A percentile compares a stretch with the other conserved stretches of the same genome.
These are phyloP conservation scores for Beroe ovata DNA, from an alignment of 37 sponge, comb jelly and placozoan species.

Conservation along the genomic window DNA sequence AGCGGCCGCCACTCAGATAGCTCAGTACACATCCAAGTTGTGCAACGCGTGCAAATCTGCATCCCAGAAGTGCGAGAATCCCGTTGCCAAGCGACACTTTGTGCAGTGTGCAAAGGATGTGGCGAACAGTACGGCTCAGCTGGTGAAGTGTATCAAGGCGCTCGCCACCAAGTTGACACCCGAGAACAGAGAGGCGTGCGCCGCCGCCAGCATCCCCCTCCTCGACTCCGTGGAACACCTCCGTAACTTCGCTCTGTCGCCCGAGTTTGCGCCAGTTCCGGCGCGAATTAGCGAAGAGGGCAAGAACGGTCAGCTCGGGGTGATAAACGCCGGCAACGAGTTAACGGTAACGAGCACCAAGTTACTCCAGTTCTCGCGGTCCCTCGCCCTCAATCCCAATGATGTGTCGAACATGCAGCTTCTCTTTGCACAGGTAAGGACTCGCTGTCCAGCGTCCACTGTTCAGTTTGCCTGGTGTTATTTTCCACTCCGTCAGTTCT, in stretches of 20 bases:
- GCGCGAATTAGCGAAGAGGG: constrained; percentile 91
- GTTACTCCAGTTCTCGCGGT: constrained; percentile 82
- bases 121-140: constrained; percentile 85
- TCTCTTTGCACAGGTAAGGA: constrained; percentile 74
- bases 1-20: constrained; percentile 94
- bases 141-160: constrained; percentile 85
- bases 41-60: constrained; percentile 96
- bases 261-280: constrained; percentile 92
- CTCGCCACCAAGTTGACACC: constrained; percentile 80
- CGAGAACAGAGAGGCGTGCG: constrained; percentile 83
- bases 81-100: constrained; percentile 97
- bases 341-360: constrained; percentile 77
- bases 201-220: constrained; percentile 83
- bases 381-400: constrained; percentile 82
- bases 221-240: constrained; percentile 93
- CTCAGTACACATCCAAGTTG: constrained; percentile 93
- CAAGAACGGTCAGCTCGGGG: constrained; percentile 73
- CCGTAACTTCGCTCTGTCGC: constrained; percentile 87
- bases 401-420: constrained; percentile 93
- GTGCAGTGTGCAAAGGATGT: constrained; percentile 97
- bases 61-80: constrained; percentile 86
- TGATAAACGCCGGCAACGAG: constrained; percentile 76
- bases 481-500: too few species aligned
- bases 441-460: too few species aligned
- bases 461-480: too few species aligned